Conservation (phyloP, 2,797 vertebrate genomes). For the Forpus xanthops region DNA sequence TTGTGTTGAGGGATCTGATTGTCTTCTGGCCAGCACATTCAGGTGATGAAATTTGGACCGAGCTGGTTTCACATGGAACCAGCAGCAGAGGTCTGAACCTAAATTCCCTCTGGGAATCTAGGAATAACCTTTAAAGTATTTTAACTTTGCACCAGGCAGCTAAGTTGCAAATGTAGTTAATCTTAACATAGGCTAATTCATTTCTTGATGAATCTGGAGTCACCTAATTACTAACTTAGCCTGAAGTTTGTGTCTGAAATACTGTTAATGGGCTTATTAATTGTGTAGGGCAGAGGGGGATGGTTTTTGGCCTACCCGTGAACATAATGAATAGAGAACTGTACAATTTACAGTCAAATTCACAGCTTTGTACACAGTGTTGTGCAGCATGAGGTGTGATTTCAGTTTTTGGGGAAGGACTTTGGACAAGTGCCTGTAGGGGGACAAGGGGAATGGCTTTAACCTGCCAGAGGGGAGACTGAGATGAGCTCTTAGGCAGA, state of each 20-base stretch:
- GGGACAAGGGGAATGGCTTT: neutral
- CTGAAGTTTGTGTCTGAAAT: neutral
- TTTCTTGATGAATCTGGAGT: neutral
- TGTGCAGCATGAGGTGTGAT: neutral
- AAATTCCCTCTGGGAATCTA: neutral
- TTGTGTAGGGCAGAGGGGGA: neutral
- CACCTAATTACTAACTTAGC: neutral
- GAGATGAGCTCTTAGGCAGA: too few relatives aligned
- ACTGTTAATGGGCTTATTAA: neutral
- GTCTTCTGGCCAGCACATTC: neutral
- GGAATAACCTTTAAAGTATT: neutral
- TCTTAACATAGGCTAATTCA: neutral
- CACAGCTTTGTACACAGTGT: rapidly evolving
- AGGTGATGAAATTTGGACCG: neutral
- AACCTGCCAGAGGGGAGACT: neutral
- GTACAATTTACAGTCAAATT: rapidly evolving
- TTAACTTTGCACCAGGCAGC: neutral
- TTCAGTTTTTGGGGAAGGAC: neutral
- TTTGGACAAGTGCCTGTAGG: neutral
- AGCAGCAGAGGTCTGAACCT: neutral
- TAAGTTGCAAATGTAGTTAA: slow-evolving; percentile 19
- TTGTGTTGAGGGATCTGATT: neutral
- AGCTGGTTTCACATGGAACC: neutral
- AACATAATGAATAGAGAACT: neutral
- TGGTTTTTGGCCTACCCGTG: neutral